Conservation (phyloP, 2,113 vertebrate genomes). For the Phycodurus eques region DNA sequence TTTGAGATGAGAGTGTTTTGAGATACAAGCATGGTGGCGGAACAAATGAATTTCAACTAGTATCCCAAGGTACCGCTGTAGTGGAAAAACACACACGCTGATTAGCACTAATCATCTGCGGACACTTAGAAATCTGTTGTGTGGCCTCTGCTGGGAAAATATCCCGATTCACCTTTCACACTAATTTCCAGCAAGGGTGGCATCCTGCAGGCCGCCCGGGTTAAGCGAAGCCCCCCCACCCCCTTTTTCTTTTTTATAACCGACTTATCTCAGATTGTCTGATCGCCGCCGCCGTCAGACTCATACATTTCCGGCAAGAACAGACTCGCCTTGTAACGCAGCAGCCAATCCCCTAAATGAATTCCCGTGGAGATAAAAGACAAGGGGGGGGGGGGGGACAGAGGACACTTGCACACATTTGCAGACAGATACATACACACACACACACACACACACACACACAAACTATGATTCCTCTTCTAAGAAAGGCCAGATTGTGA, state of each 20-base stretch:
- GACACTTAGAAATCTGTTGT: no score
- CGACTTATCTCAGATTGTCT: not conserved
- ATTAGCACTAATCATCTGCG: no score
- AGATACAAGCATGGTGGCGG: no score
- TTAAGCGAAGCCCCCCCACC: no score
- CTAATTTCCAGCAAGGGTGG: not conserved
- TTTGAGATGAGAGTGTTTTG: no score
- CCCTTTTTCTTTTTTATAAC: no score
- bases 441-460: no score
- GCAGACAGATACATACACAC: slow-evolving; percentile 28
- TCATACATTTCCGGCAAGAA: slow-evolving; percentile 28
- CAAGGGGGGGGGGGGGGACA: slow-evolving; percentile 39
- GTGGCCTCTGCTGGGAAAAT: no score
- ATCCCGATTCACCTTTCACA: not conserved
- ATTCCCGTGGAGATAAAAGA: slow-evolving; percentile 47
- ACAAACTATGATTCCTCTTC: slow-evolving; percentile 45
- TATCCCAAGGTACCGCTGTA: no score
- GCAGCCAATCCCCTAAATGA: slow-evolving; percentile 49
- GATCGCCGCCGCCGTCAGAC: not conserved
- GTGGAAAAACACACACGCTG: no score
- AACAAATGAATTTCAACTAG: no score
- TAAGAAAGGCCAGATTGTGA: slow-evolving; percentile 38
- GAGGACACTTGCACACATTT: not conserved
- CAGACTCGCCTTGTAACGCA: slow-evolving; percentile 42
- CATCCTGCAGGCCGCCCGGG: not conserved